Evolutionary conservation across 2,797 vertebrate species (phyloP), one percentile per base, ranked within the genome.

Genomic region (Pseudochirops corinnae): DNA sequence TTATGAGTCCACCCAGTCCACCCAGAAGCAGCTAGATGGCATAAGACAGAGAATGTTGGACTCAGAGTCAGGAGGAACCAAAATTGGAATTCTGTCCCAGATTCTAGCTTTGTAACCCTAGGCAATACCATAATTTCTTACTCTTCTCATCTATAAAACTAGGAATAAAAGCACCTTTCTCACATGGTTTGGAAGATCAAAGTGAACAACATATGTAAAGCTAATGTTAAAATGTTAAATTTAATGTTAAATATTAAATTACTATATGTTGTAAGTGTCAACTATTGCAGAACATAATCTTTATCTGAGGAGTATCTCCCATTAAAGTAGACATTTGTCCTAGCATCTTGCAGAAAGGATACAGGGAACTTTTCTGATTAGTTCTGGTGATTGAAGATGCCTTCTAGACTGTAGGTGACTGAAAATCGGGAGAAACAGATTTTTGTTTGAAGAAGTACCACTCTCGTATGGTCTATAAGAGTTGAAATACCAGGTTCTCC

Each of bases 291-390:
- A 82, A 82, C 21, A 24, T 21, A 3, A 82, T 46, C 18, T 46
- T 82, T 82, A 24, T 82, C n/a, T 82, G 6, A 33, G 33, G n/a
- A 46, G 67, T 39, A 9, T n/a, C n/a, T 74, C n/a, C n/a, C n/a
- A 39, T 39, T 74, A 1, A 74, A 74, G 16, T 74, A 74, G 5
- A 21, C 6, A 21, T 39, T 39, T 39, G 5, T 29, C n/a, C n/a
- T 33, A 12, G 31, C 12, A 62, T 74, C 67, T 74, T 87, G 7
- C 24, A 52, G 46, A 95, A 90, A 57, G 53, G n/a, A 94, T 13
- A 46, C 52, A 92, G 92, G 33, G 46, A 92, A 94, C 29, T 56
- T 62, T 93, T 31, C 56, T 96, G 90, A 93, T 3, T 39, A 90
- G 11, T n/a, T 7, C 18, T n/a, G 56, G 82, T 95, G 28, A 29